These are phyloP conservation scores for Borostomias antarcticus DNA, from an alignment of 2,797 vertebrate genomes.

Conservation along the genomic window DNA sequence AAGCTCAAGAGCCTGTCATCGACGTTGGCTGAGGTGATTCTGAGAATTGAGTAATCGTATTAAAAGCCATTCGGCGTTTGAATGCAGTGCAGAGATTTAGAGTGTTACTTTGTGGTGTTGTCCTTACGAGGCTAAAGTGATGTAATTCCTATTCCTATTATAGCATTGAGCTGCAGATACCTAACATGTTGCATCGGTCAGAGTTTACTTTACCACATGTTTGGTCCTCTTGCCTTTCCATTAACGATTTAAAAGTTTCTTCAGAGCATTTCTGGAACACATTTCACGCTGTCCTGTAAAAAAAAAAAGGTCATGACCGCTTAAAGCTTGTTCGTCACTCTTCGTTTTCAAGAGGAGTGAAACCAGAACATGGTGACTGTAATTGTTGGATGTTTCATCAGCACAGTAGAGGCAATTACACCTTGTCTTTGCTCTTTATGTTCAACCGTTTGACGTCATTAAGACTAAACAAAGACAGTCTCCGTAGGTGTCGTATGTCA, in stretches of 20 bases:
- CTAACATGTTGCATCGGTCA: background rate
- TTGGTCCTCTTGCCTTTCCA: conserved; percentile 31
- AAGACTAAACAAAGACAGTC: background rate
- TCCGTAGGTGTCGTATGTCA: background rate
- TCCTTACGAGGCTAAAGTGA: conserved; percentile 34
- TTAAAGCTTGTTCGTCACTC: conserved; percentile 43
- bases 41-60: background rate
- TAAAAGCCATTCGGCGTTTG: conserved; percentile 39
- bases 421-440: conserved; percentile 32
- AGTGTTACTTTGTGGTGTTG: conserved; percentile 15
- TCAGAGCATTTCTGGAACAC: conserved; percentile 43
- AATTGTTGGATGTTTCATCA: conserved; percentile 35
- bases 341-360: conserved; percentile 31
- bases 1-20: background rate
- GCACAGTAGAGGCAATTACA: conserved; percentile 17
- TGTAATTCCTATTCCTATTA: conserved; percentile 30
- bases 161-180: conserved; percentile 14
- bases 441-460: conserved; percentile 24
- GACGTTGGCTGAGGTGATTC: background rate
- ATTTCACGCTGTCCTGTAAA: conserved; percentile 50
- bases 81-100: conserved; percentile 27
- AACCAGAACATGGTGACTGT: conserved; percentile 18
- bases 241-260: conserved; percentile 41
- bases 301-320: conserved; percentile 46
- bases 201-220: background rate